Percentiles rank a stretch among this genome's conserved stretches.
Evolutionary conservation across 2,797 vertebrate genomes (phyloP).

Genomic region (Cygnus olor): DNA sequence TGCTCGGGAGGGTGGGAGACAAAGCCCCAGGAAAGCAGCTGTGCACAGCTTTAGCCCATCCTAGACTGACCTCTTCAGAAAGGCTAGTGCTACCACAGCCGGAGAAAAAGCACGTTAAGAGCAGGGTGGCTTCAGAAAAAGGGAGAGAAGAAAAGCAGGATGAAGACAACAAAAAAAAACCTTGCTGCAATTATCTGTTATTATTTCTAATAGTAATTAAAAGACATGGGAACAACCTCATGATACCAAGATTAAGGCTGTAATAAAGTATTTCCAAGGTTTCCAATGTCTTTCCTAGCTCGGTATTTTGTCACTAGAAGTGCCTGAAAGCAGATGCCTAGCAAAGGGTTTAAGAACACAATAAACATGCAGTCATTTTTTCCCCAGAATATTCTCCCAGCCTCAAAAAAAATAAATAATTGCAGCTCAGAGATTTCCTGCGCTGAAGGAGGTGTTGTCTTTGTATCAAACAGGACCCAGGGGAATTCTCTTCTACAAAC

Average conservation of each 20-base stretch:
- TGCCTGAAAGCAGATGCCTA: neutral
- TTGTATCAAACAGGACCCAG: neutral
- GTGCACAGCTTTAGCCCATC: neutral
- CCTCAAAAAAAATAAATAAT: neutral
- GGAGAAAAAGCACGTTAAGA: neutral
- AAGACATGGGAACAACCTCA: neutral
- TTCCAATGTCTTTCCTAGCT: neutral
- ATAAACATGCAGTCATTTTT: neutral
- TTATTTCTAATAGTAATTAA: neutral
- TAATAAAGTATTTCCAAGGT: neutral
- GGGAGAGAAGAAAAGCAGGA: neutral
- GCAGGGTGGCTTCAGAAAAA: neutral
- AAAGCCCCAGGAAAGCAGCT: neutral
- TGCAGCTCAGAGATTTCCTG: constrained; percentile 30
- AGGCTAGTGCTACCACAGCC: neutral
- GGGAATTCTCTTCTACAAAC: constrained; percentile 20
- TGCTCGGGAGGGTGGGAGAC: neutral
- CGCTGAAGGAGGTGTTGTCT: constrained; percentile 37
- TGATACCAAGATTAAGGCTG: accelerated
- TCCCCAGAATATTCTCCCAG: neutral
- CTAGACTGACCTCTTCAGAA: constrained; percentile 37
- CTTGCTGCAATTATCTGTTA: neutral
- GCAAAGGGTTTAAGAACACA: neutral
- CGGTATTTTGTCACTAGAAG: neutral
- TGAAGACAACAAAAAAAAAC: neutral